phyloP scores from a whole-genome alignment of 2,113 vertebrate genomes.

The Ptyas mucosa region DNA sequence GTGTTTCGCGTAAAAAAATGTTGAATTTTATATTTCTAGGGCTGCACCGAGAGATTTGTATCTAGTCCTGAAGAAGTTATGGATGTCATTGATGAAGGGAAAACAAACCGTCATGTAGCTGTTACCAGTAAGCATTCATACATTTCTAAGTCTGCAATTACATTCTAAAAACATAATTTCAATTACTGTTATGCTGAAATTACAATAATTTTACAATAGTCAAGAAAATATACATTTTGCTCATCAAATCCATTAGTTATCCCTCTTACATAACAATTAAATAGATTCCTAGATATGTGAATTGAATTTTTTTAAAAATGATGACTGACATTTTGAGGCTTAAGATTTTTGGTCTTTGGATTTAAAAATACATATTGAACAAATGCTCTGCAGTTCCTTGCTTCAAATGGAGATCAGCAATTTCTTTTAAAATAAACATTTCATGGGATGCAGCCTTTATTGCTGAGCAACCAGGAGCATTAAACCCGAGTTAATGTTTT shows the following conservation, averaged over 20 bases:
- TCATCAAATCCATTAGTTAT: background rate
- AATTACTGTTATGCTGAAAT: background rate
- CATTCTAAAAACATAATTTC: background rate
- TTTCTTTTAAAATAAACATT: background rate
- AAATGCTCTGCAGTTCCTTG: background rate
- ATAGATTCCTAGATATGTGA: background rate
- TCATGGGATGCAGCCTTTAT: background rate
- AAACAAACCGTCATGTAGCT: constrained; percentile 91
- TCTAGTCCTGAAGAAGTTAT: constrained; percentile 95
- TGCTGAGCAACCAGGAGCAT: background rate
- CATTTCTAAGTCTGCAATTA: background rate
- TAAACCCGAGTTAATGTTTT: background rate
- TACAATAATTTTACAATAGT: background rate
- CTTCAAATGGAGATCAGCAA: background rate
- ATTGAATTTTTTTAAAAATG: background rate
- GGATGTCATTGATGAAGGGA: constrained; percentile 96
- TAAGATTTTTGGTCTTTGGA: background rate
- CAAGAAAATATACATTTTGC: background rate
- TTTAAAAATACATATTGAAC: background rate
- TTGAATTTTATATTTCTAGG: constrained; percentile 64
- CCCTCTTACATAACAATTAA: background rate
- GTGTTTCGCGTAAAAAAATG: background rate
- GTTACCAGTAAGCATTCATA: constrained; percentile 84
- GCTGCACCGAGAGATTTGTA: constrained; percentile 94
- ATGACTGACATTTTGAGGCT: background rate